Percentiles rank a stretch among this genome's conserved stretches.
phyloP scores from a whole-genome alignment of 2,888 invertebrate species.

The Acanthacorydalis orientalis region DNA sequence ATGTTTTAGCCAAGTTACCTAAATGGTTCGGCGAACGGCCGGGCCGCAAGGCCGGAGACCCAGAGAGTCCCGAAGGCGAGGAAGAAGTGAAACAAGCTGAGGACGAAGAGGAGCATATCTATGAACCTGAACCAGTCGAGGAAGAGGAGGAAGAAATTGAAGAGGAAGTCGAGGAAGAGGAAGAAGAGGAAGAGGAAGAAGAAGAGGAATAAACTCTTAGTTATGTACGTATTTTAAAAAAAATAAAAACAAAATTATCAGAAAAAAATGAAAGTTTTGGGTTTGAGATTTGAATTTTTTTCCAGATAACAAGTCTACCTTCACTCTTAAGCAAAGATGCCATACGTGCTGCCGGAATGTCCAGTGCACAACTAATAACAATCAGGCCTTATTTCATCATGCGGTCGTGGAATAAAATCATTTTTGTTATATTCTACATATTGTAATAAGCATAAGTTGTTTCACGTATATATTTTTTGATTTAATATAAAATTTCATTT shows the following conservation, averaged over 20 bases:
- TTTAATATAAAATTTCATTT: too few relatives aligned
- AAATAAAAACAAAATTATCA: slow-evolving; percentile 42
- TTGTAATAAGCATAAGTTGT: neutral
- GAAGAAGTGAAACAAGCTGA: slow-evolving; percentile 69
- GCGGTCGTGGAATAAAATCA: neutral
- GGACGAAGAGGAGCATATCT: slow-evolving; percentile 45
- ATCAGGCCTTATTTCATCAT: neutral
- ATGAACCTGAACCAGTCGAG: slow-evolving; percentile 55
- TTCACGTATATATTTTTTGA: neutral
- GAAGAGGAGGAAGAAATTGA: slow-evolving; percentile 54
- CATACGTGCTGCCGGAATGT: neutral
- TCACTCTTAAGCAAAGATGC: slow-evolving; percentile 1
- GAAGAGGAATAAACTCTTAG: slow-evolving; percentile 34
- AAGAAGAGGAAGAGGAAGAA: slow-evolving; percentile 56
- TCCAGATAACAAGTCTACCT: neutral
- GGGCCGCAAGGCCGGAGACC: slow-evolving; percentile 79
- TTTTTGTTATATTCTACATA: neutral
- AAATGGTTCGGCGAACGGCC: slow-evolving; percentile 94
- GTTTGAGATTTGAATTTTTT: neutral
- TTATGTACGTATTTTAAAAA: too few relatives aligned
- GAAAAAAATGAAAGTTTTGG: too few relatives aligned
- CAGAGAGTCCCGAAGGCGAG: slow-evolving; percentile 82
- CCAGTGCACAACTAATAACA: neutral
- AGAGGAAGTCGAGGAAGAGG: slow-evolving; percentile 59
- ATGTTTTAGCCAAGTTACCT: slow-evolving; percentile 63